Conservation (phyloP, 2,797 vertebrate genomes). For the Melanotaenia trifasciata region DNA sequence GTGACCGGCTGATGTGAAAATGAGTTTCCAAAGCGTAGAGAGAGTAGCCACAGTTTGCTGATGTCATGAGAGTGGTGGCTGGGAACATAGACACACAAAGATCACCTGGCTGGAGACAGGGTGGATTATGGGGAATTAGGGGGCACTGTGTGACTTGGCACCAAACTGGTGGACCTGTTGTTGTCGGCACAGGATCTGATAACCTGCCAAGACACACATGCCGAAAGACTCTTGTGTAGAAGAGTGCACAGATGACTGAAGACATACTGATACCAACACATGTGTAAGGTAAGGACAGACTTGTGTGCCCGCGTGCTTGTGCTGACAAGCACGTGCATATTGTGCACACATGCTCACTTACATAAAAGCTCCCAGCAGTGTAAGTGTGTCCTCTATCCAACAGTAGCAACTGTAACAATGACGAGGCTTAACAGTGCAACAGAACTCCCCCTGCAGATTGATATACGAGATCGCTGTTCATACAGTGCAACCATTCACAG, state of each 20-base stretch:
- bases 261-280: conserved; percentile 42
- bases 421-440: conserved; percentile 69
- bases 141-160: conserved; percentile 75
- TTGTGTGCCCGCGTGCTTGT: conserved; percentile 9
- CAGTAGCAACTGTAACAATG: conserved; percentile 84
- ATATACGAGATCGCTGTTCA: conserved; percentile 66
- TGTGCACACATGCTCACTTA: conserved; percentile 15
- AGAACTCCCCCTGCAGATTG: conserved; percentile 68
- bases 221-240: conserved; percentile 49
- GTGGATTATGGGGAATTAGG: conserved; percentile 81
- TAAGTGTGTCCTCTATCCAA: conserved; percentile 54
- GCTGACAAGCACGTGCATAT: conserved; percentile 17
- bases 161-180: conserved; percentile 66
- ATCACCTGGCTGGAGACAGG: conserved; percentile 82
- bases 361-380: conserved; percentile 32
- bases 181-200: conserved; percentile 68
- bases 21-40: conserved; percentile 53
- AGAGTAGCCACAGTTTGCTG: conserved; percentile 50
- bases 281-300: conserved; percentile 39
- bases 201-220: conserved; percentile 69
- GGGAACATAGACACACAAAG: conserved; percentile 49
- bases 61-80: conserved; percentile 46
- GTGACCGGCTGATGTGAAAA: conserved; percentile 70
- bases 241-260: conserved; percentile 51
- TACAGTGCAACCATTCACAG: conserved; percentile 71